Conservation (phyloP, 2,888 invertebrate genomes). For the Pterobdella sp. region DNA sequence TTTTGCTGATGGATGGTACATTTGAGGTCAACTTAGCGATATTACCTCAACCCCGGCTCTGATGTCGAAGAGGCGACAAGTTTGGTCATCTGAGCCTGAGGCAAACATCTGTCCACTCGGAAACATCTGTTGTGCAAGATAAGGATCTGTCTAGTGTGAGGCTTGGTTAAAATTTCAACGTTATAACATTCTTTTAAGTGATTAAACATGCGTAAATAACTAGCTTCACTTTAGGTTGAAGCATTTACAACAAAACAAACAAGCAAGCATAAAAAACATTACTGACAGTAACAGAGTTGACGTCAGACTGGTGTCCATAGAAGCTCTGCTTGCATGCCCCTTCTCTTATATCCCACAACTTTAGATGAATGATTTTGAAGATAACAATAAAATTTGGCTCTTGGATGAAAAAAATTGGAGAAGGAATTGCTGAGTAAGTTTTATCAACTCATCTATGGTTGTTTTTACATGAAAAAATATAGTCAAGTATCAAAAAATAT, state of each 20-base stretch:
- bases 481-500: too few relatives aligned
- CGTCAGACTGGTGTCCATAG: constrained; percentile 99
- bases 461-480: too few relatives aligned
- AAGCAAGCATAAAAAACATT: not conserved
- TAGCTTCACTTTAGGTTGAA: not conserved
- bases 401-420: too few relatives aligned
- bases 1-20: too few relatives aligned
- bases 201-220: not conserved
- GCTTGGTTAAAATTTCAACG: not conserved
- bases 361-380: constrained; percentile 35
- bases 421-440: not conserved
- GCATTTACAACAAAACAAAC: not conserved
- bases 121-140: constrained; percentile 67
- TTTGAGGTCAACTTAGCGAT: too few relatives aligned
- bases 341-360: constrained; percentile 97
- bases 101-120: constrained; percentile 97
- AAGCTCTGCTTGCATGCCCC: constrained; percentile 99
- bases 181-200: not conserved
- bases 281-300: constrained; percentile 90
- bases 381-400: not conserved
- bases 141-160: not conserved
- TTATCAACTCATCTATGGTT: too few relatives aligned
- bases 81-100: constrained; percentile 98
- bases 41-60: constrained; percentile 94
- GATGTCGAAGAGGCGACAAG: constrained; percentile 98